Base-by-base conservation (phyloP, 2,797 vertebrate genomes). In the Sphaeramia orbicularis region DNA sequence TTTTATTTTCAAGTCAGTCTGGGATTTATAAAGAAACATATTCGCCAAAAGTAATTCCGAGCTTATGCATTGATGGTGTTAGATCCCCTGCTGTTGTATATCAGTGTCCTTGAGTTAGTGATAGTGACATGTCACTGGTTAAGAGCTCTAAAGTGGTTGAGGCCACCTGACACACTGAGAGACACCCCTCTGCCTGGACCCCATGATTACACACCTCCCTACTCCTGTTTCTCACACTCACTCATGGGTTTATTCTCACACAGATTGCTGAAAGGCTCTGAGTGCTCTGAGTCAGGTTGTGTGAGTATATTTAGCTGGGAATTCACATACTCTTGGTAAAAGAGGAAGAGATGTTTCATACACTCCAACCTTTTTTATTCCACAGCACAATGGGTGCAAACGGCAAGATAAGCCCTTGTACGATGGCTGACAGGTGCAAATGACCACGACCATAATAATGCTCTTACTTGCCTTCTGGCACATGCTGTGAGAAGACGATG, bases 291-390 rank as follows among this genome's bases (percentile, higher is more conserved):
- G 52, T 27, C 56, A 52, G 38, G 37, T 54, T 76, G 48, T 82
- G 58, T 43, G 76, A 60, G 41, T 91, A 83, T 83, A 83, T 89
- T 82, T 83, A 86, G 74, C 62, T 6, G 32, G 30, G 45, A 30
- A 50, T 48, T 69, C 24, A 51, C 72, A 44, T 51, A 13, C 18
- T 66, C 69, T 74, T 61, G 50, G 65, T 64, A 47, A 19, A 71
- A 42, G 47, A 43, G 62, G 21, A 24, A 24, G 21, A 24, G 24
- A 40, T 41, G 30, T 66, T 59, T 73, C 32, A 65, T 59, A 66
- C 24, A 48, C 32, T 38, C 14, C 50, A 51, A 44, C 58, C 30
- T 48, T 45, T 40, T 49, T 51, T 74, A 54, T 65, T 67, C 63
- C 27, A 4, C 42, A 48, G 38, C 37, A 40, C 55, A 59, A 52